Evolutionary conservation across 1,140 invertebrate species (phyloP).

Genomic region (Uloborus diversus): DNA sequence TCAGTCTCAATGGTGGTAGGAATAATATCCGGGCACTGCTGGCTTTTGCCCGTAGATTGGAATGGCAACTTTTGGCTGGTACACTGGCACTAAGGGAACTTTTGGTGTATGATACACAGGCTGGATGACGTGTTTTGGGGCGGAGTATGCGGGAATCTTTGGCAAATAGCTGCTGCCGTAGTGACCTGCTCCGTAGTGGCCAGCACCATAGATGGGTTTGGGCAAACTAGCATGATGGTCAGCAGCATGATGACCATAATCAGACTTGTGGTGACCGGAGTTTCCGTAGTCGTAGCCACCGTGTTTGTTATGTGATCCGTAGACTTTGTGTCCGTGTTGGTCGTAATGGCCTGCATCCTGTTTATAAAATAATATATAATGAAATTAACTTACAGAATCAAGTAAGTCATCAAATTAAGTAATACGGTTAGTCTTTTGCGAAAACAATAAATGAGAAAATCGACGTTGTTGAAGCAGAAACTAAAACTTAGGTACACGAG

Average conservation of each 20-base stretch:
- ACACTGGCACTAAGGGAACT: slow-evolving; percentile 31
- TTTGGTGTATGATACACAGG: not conserved
- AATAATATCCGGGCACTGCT: slow-evolving; percentile 37
- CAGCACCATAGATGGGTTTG: slow-evolving; percentile 9
- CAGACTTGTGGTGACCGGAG: slow-evolving; percentile 38
- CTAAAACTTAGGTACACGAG: no score
- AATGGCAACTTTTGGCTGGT: slow-evolving; percentile 45
- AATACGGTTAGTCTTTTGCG: no score
- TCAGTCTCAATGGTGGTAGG: slow-evolving; percentile 37
- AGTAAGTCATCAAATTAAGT: no score
- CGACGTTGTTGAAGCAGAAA: no score
- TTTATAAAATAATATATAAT: no score
- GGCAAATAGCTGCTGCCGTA: slow-evolving; percentile 8
- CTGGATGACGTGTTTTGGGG: slow-evolving; percentile 2
- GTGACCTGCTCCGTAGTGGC: not conserved
- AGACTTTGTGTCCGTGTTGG: slow-evolving; percentile 28
- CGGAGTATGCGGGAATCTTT: not conserved
- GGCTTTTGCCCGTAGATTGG: slow-evolving; percentile 41
- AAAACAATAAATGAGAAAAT: no score
- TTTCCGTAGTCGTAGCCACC: slow-evolving; percentile 34
- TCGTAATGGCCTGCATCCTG: slow-evolving; percentile 49
- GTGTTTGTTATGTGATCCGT: slow-evolving; percentile 23
- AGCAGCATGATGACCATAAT: slow-evolving; percentile 30
- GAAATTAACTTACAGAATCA: no score
- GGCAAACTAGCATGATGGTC: slow-evolving; percentile 38